Conservation (phyloP, 2,888 invertebrate species). For the Thereva unica region DNA sequence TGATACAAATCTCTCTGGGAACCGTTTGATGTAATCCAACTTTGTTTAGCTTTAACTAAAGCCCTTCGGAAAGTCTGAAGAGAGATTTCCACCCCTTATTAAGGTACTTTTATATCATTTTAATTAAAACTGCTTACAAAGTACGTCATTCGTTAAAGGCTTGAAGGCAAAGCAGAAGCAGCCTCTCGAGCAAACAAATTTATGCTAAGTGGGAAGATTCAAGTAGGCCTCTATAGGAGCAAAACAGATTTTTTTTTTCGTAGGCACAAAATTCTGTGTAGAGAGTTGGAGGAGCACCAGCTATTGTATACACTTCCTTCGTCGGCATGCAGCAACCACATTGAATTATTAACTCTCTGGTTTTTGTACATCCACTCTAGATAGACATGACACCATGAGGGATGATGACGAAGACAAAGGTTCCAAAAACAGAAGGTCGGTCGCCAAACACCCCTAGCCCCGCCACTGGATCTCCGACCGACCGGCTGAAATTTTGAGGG, state of each 20-base stretch:
- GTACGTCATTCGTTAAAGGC: conserved; percentile 23
- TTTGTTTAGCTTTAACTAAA: conserved; percentile 3
- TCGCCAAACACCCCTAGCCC: too few relatives aligned
- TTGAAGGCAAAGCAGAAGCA: conserved; percentile 9
- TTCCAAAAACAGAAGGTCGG: too few relatives aligned
- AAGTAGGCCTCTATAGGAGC: neutral
- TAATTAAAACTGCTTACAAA: conserved; percentile 32
- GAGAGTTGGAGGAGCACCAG: neutral
- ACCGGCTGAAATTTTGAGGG: conserved; percentile 17
- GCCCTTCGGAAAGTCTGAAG: neutral
- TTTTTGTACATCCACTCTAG: too few relatives aligned
- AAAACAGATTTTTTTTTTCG: conserved; percentile 9
- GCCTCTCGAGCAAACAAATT: conserved; percentile 23
- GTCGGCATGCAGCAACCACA: conserved; percentile 9
- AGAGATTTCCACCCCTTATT: neutral
- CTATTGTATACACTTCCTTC: conserved; percentile 5
- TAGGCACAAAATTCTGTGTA: conserved; percentile 20
- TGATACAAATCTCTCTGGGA: too few relatives aligned
- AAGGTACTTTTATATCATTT: conserved; percentile 23
- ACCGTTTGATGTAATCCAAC: neutral
- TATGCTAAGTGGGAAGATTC: conserved; percentile 31
- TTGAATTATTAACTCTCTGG: conserved; percentile 14
- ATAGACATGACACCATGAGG: too few relatives aligned
- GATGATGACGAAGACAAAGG: too few relatives aligned
- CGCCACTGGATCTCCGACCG: conserved; percentile 1